Conservation (phyloP, 1,140 invertebrate species). For the Saccostrea glomerata region DNA sequence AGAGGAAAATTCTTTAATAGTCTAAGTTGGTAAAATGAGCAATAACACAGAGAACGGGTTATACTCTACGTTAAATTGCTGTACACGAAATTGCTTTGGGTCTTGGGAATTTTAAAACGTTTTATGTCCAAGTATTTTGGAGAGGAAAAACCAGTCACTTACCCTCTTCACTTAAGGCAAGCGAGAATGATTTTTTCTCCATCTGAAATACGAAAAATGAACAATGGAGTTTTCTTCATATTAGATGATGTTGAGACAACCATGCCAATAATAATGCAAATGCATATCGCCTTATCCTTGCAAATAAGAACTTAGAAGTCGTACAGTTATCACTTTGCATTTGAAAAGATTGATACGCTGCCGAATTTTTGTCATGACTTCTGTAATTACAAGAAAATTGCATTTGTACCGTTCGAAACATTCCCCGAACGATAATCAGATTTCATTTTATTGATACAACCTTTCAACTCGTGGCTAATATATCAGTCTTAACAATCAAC, state of each 20-base stretch:
- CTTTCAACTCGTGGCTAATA: conserved; percentile 5
- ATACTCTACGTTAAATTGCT: background rate
- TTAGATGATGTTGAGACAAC: background rate
- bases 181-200: conserved; percentile 56
- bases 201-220: conserved; percentile 52
- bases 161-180: conserved; percentile 38
- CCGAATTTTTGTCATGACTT: conserved; percentile 15
- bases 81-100: background rate
- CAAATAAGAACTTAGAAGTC: conserved; percentile 9
- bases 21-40: background rate
- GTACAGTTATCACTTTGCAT: background rate
- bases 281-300: background rate
- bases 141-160: background rate
- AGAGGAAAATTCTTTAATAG: background rate
- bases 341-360: conserved; percentile 10
- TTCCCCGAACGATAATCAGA: conserved; percentile 25
- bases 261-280: background rate
- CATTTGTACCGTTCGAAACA: conserved; percentile 24
- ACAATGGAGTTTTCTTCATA: background rate
- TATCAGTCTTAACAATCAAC: background rate
- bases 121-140: background rate
- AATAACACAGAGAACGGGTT: background rate
- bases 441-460: conserved; percentile 9
- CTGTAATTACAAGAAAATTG: conserved; percentile 33
- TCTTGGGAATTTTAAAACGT: background rate